phyloP scores from a whole-genome alignment of 2,888 invertebrate species.

The Lasioglossum marginatum region DNA sequence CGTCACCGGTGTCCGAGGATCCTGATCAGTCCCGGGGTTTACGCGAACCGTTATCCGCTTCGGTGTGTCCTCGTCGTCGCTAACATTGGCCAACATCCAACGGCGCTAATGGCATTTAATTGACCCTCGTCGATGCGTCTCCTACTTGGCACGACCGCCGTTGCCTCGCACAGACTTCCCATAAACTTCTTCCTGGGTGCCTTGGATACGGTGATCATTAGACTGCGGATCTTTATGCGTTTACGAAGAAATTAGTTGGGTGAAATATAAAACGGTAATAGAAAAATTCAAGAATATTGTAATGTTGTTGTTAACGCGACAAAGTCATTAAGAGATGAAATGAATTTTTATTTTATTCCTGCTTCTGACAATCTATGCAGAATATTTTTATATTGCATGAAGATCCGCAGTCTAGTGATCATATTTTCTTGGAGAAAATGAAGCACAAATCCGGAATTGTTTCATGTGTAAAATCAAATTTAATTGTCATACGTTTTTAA shows the following conservation, averaged over 20 bases:
- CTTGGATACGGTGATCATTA: no score
- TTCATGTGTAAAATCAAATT: no score
- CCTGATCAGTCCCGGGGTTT: slow-evolving; percentile 50
- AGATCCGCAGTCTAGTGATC: background rate
- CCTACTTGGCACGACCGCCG: background rate
- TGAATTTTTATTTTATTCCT: no score
- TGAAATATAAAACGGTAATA: no score
- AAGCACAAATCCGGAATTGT: background rate
- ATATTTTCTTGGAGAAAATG: background rate
- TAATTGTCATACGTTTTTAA: background rate
- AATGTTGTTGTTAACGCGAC: no score
- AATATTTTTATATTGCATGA: no score
- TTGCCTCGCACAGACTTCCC: background rate
- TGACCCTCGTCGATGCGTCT: slow-evolving; percentile 73
- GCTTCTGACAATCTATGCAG: no score
- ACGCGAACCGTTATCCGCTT: slow-evolving; percentile 58
- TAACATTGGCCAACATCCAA: slow-evolving; percentile 70
- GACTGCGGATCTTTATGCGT: no score
- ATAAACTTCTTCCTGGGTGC: background rate
- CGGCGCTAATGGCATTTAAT: slow-evolving; percentile 74
- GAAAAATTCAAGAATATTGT: no score
- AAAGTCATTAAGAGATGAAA: no score
- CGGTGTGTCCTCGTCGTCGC: slow-evolving; percentile 64
- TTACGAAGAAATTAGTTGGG: no score
- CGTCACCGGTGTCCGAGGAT: slow-evolving; percentile 56